These are phyloP conservation scores for Glaucopsyche alexis DNA, from an alignment of 2,888 invertebrate species.

Conservation along the genomic window DNA sequence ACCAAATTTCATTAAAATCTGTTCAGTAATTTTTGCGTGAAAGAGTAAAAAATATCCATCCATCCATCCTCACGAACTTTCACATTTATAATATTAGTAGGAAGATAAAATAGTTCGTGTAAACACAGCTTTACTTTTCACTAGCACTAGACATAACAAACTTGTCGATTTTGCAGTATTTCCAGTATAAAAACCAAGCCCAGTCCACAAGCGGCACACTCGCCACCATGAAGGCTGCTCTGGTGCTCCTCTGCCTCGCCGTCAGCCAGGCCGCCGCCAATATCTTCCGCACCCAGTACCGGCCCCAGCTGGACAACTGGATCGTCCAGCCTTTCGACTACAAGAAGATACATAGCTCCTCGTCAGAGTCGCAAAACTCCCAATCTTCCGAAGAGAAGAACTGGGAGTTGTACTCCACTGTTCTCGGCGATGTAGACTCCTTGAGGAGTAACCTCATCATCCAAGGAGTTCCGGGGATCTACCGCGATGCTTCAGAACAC, in stretches of 20 bases:
- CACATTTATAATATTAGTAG: too few relatives aligned
- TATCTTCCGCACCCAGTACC: constrained; percentile 55
- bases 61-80: too few relatives aligned
- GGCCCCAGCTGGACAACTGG: constrained; percentile 46
- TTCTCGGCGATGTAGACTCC: constrained; percentile 43
- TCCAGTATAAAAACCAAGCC: constrained; percentile 35
- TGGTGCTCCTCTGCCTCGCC: constrained; percentile 60
- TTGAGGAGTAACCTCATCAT: constrained; percentile 51
- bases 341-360: constrained; percentile 40
- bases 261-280: constrained; percentile 56
- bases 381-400: constrained; percentile 39
- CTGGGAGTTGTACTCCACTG: constrained; percentile 45
- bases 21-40: too few relatives aligned
- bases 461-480: constrained; percentile 49
- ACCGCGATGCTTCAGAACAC: constrained; percentile 46
- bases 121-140: not conserved
- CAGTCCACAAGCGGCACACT: constrained; percentile 43
- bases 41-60: too few relatives aligned
- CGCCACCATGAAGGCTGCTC: constrained; percentile 65
- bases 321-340: constrained; percentile 51
- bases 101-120: not conserved
- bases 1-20: too few relatives aligned
- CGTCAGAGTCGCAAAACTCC: not conserved
- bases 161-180: constrained; percentile 33
- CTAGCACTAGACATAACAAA: not conserved